Percentiles rank a stretch among this genome's conserved stretches.
Conservation (phyloP, 2,797 vertebrate genomes). For the Arctocebus calabarensis region DNA sequence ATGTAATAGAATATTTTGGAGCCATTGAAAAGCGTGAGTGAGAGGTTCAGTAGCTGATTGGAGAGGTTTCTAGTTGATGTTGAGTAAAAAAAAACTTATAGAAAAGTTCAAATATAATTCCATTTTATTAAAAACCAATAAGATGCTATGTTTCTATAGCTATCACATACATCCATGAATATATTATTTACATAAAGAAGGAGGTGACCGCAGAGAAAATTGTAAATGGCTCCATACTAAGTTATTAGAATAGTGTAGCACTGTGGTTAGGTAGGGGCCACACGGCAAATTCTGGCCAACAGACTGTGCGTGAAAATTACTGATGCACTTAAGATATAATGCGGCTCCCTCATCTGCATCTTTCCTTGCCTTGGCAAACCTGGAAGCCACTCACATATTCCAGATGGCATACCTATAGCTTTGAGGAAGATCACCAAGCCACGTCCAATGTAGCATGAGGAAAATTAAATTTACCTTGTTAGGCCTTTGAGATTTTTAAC, state of each 20-base stretch:
- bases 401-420: background rate
- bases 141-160: background rate
- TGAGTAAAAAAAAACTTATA: background rate
- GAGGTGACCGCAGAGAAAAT: background rate
- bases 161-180: background rate
- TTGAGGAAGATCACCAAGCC: background rate
- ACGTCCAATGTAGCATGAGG: background rate
- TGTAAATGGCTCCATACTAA: background rate
- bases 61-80: background rate
- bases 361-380: background rate
- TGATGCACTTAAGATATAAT: background rate
- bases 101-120: background rate
- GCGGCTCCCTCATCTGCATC: background rate
- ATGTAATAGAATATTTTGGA: background rate
- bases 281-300: background rate
- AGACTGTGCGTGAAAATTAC: background rate
- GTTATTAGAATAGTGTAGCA: background rate
- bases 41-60: background rate
- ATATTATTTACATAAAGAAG: background rate
- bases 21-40: background rate
- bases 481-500: constrained; percentile 6
- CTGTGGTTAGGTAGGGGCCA: background rate
- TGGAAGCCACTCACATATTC: background rate
- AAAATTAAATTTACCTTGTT: constrained; percentile 21
- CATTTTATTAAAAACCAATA: background rate